Conservation (phyloP, 1,140 invertebrate genomes). For the Drosophila oshimai region DNA sequence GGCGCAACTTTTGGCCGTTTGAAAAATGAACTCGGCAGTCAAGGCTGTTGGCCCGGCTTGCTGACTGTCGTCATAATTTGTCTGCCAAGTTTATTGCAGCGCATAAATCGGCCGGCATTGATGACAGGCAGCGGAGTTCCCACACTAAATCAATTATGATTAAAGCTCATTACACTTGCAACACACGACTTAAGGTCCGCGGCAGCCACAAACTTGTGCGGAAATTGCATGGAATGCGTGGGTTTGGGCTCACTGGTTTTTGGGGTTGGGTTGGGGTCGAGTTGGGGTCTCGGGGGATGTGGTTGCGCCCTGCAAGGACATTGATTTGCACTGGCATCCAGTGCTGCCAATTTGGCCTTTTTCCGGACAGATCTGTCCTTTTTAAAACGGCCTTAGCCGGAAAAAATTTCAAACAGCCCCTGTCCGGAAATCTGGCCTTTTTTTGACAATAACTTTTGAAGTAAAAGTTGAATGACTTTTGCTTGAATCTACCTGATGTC, state of each 20-base stretch:
- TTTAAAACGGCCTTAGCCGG: too few species aligned
- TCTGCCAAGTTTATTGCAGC: conserved; percentile 72
- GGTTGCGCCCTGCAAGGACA: conserved; percentile 67
- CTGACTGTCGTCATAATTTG: conserved; percentile 55
- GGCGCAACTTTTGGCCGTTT: conserved; percentile 46
- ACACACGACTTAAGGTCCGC: conserved; percentile 23
- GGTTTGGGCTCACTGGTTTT: conserved; percentile 7
- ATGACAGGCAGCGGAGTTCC: conserved; percentile 41
- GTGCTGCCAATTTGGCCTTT: too few species aligned
- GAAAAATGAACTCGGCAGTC: conserved; percentile 67
- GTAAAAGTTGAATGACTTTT: too few species aligned
- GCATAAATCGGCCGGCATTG: conserved; percentile 66
- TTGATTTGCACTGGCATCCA: conserved; percentile 69
- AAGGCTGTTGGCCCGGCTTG: conserved; percentile 1
- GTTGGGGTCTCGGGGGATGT: conserved; percentile 15
- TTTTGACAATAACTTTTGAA: too few species aligned
- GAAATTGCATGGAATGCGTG: conserved; percentile 56
- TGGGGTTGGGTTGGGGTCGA: conserved; percentile 12
- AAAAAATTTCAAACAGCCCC: too few species aligned
- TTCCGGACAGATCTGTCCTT: too few species aligned
- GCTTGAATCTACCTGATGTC: too few species aligned
- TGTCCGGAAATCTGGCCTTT: too few species aligned
- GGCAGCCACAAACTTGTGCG: conserved; percentile 60
- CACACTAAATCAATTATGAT: conserved; percentile 79
- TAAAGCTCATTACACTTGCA: conserved; percentile 76